Evolutionary conservation across 2,888 invertebrate genomes (phyloP).

Genomic region (Mimachlamys varia): DNA sequence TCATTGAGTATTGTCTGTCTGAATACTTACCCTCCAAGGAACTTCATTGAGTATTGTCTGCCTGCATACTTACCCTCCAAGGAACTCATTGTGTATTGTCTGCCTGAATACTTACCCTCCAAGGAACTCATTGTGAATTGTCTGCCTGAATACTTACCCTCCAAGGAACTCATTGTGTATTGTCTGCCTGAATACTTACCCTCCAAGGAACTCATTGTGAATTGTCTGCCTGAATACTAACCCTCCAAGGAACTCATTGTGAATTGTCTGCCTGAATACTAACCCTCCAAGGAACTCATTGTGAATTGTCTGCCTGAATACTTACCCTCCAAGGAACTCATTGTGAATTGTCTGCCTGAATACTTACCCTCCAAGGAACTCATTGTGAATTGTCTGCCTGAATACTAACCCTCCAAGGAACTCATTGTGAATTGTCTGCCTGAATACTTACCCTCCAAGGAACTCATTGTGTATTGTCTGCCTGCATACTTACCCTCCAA

Average conservation of each 20-base stretch:
- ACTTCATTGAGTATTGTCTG: conserved; percentile 88
- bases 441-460: too few relatives aligned
- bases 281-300: conserved; percentile 87
- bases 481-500: too few relatives aligned
- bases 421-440: conserved; percentile 89
- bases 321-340: conserved; percentile 87
- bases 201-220: conserved; percentile 87
- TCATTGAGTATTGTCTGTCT: conserved; percentile 89
- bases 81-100: conserved; percentile 86
- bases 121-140: conserved; percentile 87
- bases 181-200: too few relatives aligned
- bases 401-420: too few relatives aligned
- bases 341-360: conserved; percentile 90
- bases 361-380: conserved; percentile 87
- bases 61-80: too few relatives aligned
- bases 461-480: conserved; percentile 88
- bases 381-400: conserved; percentile 89
- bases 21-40: too few relatives aligned
- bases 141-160: too few relatives aligned
- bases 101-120: too few relatives aligned
- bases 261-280: conserved; percentile 90
- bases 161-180: conserved; percentile 87
- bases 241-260: conserved; percentile 87
- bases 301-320: conserved; percentile 91
- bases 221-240: too few relatives aligned